These are phyloP conservation scores for Tricholaema leucomelas DNA, from an alignment of 2,113 vertebrate genomes.

Conservation along the genomic window DNA sequence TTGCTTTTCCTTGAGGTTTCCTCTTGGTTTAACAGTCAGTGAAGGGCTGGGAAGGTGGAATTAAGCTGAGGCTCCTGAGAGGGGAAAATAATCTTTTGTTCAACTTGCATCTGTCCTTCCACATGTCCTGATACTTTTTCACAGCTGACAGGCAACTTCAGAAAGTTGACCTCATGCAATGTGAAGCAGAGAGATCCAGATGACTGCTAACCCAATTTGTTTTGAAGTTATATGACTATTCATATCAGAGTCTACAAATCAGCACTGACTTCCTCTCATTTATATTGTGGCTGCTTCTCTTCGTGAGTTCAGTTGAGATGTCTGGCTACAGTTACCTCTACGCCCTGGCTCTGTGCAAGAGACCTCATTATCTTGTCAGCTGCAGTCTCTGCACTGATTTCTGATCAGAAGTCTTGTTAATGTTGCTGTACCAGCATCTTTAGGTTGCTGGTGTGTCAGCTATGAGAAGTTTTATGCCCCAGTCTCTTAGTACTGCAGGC, in stretches of 20 bases:
- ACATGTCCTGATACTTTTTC: not conserved
- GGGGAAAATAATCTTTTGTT: not conserved
- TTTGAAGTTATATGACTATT: not conserved
- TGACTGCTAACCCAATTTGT: not conserved
- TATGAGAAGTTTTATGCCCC: not conserved
- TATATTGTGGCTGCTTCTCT: not conserved
- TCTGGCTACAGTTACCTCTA: not conserved
- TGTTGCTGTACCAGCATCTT: not conserved
- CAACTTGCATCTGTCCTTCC: not conserved
- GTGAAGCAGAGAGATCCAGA: not conserved
- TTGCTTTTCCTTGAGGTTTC: not conserved
- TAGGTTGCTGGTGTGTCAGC: not conserved
- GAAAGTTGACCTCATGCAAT: not conserved
- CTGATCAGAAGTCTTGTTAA: not conserved
- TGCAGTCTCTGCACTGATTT: not conserved
- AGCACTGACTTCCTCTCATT: not conserved
- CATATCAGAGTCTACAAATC: not conserved
- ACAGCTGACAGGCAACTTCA: not conserved
- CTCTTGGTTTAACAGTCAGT: not conserved
- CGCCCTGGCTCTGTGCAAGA: not conserved
- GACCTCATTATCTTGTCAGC: not conserved
- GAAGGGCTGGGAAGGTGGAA: not conserved
- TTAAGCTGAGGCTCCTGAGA: not conserved
- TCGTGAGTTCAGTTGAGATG: not conserved
- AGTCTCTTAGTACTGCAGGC: not conserved